A percentile compares a stretch with the other conserved stretches of the same genome.
These are phyloP conservation scores for Microplitis deprimator DNA, from an alignment of 2,888 invertebrate species.

Conservation along the genomic window DNA sequence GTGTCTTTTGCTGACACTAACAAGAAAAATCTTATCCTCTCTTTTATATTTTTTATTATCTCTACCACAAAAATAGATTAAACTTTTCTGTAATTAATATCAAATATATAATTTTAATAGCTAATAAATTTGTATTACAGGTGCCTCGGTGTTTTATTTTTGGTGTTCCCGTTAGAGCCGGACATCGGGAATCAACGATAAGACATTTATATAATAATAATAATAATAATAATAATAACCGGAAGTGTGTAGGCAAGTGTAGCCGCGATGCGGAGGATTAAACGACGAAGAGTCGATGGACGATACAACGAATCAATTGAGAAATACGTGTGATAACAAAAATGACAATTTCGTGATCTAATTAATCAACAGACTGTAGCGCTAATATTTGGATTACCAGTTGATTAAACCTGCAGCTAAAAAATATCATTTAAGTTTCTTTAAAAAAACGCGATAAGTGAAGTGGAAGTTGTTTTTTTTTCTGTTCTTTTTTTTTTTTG, in stretches of 20 bases:
- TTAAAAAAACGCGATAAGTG: constrained; percentile 16
- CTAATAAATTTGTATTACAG: constrained; percentile 18
- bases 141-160: constrained; percentile 13
- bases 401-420: constrained; percentile 17
- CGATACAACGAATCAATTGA: constrained; percentile 35
- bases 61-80: constrained; percentile 16
- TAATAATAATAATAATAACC: not conserved
- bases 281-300: constrained; percentile 38
- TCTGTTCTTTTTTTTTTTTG: constrained; percentile 16
- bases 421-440: not conserved
- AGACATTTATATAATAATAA: constrained; percentile 3
- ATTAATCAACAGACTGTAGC: constrained; percentile 18
- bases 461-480: constrained; percentile 31
- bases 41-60: constrained; percentile 4
- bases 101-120: not conserved
- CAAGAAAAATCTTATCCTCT: constrained; percentile 16
- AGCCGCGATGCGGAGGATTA: constrained; percentile 44
- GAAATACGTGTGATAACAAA: constrained; percentile 34
- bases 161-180: not conserved
- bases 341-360: constrained; percentile 32
- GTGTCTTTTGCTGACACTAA: constrained; percentile 31
- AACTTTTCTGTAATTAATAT: not conserved
- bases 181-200: not conserved
- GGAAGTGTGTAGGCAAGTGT: constrained; percentile 32
- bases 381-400: constrained; percentile 28